Conservation (phyloP, 1,140 invertebrate genomes). For the Mylabris phalerata region DNA sequence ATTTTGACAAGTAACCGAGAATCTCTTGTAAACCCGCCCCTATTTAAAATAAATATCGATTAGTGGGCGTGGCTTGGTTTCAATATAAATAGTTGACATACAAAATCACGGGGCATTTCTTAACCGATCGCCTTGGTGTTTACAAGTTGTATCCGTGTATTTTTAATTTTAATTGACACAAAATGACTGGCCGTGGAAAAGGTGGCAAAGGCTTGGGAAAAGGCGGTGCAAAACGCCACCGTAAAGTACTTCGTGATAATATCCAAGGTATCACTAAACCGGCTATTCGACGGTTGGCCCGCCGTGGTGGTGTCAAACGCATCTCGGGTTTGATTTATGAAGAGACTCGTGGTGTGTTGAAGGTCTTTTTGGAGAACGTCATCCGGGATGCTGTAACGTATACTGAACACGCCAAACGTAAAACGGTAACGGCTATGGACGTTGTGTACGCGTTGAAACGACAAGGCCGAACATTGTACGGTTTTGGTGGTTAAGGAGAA, state of each 20-base stretch:
- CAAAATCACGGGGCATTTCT: too few species aligned
- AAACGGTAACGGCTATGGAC: slow-evolving; percentile 81
- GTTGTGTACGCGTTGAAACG: slow-evolving; percentile 80
- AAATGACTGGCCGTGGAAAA: slow-evolving; percentile 60
- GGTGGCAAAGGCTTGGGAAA: slow-evolving; percentile 64
- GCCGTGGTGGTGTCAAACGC: slow-evolving; percentile 61
- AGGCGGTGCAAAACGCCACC: slow-evolving; percentile 62
- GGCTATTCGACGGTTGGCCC: slow-evolving; percentile 57
- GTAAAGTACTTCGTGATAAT: slow-evolving; percentile 63
- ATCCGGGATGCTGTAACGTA: slow-evolving; percentile 80
- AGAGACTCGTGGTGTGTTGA: slow-evolving; percentile 62
- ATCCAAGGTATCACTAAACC: slow-evolving; percentile 48
- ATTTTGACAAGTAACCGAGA: too few species aligned
- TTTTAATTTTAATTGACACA: slow-evolving; percentile 3
- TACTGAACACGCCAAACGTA: slow-evolving; percentile 74
- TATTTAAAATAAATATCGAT: too few species aligned
- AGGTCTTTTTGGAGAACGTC: slow-evolving; percentile 72
- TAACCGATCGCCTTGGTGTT: too few species aligned
- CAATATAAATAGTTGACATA: too few species aligned
- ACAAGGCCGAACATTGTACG: slow-evolving; percentile 66
- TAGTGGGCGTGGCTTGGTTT: too few species aligned
- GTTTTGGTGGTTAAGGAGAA: slow-evolving; percentile 53
- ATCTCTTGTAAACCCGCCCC: too few species aligned
- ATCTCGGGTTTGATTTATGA: slow-evolving; percentile 70
- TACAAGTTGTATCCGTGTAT: too few species aligned